Evolutionary conservation across 1,140 invertebrate species (phyloP).

Genomic region (Scaptomyza montana): DNA sequence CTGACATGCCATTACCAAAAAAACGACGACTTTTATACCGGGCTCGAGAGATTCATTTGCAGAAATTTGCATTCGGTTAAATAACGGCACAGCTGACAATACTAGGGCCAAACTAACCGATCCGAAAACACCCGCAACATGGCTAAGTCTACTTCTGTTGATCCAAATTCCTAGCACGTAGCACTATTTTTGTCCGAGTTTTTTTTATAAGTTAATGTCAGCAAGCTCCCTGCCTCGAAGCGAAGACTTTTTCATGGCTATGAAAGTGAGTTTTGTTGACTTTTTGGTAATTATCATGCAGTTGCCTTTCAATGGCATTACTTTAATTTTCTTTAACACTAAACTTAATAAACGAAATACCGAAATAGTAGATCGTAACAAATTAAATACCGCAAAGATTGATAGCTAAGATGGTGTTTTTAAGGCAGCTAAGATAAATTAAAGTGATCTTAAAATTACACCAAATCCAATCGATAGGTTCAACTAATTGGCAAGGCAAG

Average conservation of each 20-base stretch:
- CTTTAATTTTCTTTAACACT: slow-evolving; percentile 66
- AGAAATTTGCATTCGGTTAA: slow-evolving; percentile 63
- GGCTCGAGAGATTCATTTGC: slow-evolving; percentile 46
- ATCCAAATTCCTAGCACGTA: slow-evolving; percentile 74
- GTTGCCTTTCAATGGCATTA: slow-evolving; percentile 54
- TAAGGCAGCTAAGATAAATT: not conserved
- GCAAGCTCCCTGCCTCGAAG: slow-evolving; percentile 23
- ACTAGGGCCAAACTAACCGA: slow-evolving; percentile 16
- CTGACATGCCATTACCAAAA: slow-evolving; percentile 80
- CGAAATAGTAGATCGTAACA: slow-evolving; percentile 1
- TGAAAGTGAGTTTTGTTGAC: slow-evolving; percentile 65
- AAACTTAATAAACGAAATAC: slow-evolving; percentile 23
- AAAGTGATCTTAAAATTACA: not conserved
- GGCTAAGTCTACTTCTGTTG: slow-evolving; percentile 46
- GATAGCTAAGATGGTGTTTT: not conserved
- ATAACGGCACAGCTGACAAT: slow-evolving; percentile 19
- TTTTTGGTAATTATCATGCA: slow-evolving; percentile 69
- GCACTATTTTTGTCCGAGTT: slow-evolving; percentile 46
- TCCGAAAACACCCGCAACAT: slow-evolving; percentile 18
- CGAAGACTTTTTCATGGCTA: slow-evolving; percentile 46
- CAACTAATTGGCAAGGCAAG: not conserved
- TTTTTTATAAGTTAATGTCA: slow-evolving; percentile 40
- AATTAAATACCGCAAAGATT: not conserved
- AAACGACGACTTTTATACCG: slow-evolving; percentile 76
- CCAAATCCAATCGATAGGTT: not conserved